phyloP scores from a whole-genome alignment of 1,140 invertebrate genomes.

The Agrypnia vestita region DNA sequence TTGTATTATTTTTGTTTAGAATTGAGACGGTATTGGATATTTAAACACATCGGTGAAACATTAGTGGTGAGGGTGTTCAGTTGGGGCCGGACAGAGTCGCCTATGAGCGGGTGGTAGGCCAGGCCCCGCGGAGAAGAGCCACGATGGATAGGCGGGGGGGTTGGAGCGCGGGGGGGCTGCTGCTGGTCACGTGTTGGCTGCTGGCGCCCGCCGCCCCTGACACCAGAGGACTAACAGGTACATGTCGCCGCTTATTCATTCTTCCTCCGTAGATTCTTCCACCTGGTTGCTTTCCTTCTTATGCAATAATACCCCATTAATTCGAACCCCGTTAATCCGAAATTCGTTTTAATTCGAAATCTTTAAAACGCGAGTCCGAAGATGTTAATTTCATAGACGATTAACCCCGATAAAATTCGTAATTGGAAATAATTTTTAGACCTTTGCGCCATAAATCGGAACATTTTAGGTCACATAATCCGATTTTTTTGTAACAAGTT shows the following conservation, averaged over 20 bases:
- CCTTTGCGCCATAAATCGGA: too few species aligned
- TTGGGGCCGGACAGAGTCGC: slow-evolving; percentile 14
- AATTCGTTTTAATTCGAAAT: too few species aligned
- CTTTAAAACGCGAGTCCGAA: too few species aligned
- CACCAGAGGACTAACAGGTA: slow-evolving; percentile 47
- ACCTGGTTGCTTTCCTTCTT: too few species aligned
- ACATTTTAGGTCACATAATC: too few species aligned
- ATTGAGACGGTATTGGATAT: not conserved
- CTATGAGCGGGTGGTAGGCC: slow-evolving; percentile 11
- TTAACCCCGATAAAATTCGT: too few species aligned
- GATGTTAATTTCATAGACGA: too few species aligned
- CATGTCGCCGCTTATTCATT: too few species aligned
- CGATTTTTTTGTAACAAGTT: too few species aligned
- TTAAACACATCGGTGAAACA: not conserved
- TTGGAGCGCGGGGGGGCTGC: slow-evolving; percentile 12
- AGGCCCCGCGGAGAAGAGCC: slow-evolving; percentile 6
- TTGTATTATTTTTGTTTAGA: not conserved
- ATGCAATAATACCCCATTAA: too few species aligned
- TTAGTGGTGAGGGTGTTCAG: not conserved
- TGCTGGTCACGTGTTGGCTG: slow-evolving; percentile 23
- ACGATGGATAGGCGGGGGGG: slow-evolving; percentile 32
- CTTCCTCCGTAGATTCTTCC: not conserved
- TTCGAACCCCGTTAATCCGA: too few species aligned
- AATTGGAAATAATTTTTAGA: too few species aligned
- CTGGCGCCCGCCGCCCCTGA: slow-evolving; percentile 45